phyloP scores from a whole-genome alignment of 2,113 vertebrate genomes.

The Hiodon tergisus region DNA sequence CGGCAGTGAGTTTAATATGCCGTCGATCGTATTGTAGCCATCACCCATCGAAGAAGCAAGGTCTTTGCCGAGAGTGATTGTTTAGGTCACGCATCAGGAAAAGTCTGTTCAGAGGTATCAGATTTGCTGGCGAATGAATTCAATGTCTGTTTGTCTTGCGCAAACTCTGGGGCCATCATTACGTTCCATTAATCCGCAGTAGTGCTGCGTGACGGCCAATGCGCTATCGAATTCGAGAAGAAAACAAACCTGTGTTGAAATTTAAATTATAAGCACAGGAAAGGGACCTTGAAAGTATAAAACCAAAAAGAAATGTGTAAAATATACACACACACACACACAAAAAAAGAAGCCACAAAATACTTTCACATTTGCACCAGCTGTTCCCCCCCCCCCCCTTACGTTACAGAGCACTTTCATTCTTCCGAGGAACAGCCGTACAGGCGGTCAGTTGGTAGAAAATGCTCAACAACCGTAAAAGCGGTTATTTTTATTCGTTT shows the following conservation, averaged over 20 bases:
- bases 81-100: neutral
- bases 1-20: neutral
- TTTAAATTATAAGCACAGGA: neutral
- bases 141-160: neutral
- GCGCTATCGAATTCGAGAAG: neutral
- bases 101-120: neutral
- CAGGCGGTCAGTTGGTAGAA: slow-evolving; percentile 5
- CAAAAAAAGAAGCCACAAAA: slow-evolving; percentile 11
- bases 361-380: neutral
- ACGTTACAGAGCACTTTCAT: neutral
- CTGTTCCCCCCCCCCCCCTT: slow-evolving; percentile 11
- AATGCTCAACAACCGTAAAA: neutral
- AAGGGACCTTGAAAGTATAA: neutral
- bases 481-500: slow-evolving; percentile 26
- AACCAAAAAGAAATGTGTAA: slow-evolving; percentile 4
- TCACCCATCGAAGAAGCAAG: neutral
- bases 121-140: neutral
- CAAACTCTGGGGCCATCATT: neutral
- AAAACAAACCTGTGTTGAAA: slow-evolving; percentile 11
- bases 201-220: neutral
- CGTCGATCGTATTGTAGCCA: neutral
- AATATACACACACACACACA: slow-evolving; percentile 10
- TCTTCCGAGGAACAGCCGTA: neutral
- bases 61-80: neutral
- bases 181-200: neutral